These are phyloP conservation scores for Dasysyrphus albostriatus DNA, from an alignment of 2,888 invertebrate genomes.

Conservation along the genomic window DNA sequence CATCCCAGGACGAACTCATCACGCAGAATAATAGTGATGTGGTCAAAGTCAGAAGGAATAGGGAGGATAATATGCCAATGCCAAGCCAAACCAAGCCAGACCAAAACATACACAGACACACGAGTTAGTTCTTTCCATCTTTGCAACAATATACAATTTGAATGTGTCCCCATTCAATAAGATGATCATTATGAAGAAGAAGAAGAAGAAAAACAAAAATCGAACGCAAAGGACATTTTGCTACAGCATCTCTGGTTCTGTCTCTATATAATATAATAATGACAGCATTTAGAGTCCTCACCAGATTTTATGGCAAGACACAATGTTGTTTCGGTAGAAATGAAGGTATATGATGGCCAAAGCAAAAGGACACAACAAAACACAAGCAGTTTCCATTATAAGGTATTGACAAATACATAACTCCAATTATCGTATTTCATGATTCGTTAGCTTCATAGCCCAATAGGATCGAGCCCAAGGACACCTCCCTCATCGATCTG, in stretches of 20 bases:
- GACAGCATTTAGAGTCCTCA: slow-evolving; percentile 66
- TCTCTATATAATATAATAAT: slow-evolving; percentile 56
- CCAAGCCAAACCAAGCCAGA: neutral
- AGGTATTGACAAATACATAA: slow-evolving; percentile 75
- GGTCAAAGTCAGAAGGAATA: slow-evolving; percentile 60
- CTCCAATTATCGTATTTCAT: slow-evolving; percentile 78
- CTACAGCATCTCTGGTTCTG: slow-evolving; percentile 40
- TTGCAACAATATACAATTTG: slow-evolving; percentile 69
- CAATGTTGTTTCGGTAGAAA: slow-evolving; percentile 18
- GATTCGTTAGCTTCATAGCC: slow-evolving; percentile 78
- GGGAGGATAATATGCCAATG: neutral
- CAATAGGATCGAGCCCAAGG: slow-evolving; percentile 62
- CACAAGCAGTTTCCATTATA: slow-evolving; percentile 49
- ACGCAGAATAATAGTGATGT: slow-evolving; percentile 51
- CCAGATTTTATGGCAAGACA: slow-evolving; percentile 33
- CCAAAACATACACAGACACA: neutral
- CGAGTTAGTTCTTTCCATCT: slow-evolving; percentile 40
- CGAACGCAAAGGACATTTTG: slow-evolving; percentile 35
- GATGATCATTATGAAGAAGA: slow-evolving; percentile 20
- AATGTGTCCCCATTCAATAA: slow-evolving; percentile 67
- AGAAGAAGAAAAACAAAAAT: slow-evolving; percentile 14
- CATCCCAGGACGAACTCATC: slow-evolving; percentile 49
- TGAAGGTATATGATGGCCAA: slow-evolving; percentile 2
- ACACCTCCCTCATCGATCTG: slow-evolving; percentile 30
- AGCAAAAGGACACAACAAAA: slow-evolving; percentile 52